Percentiles rank a stretch among this genome's conserved stretches.
phyloP scores from a whole-genome alignment of 1,140 invertebrate species.

The Alviniconcha marisindica region DNA sequence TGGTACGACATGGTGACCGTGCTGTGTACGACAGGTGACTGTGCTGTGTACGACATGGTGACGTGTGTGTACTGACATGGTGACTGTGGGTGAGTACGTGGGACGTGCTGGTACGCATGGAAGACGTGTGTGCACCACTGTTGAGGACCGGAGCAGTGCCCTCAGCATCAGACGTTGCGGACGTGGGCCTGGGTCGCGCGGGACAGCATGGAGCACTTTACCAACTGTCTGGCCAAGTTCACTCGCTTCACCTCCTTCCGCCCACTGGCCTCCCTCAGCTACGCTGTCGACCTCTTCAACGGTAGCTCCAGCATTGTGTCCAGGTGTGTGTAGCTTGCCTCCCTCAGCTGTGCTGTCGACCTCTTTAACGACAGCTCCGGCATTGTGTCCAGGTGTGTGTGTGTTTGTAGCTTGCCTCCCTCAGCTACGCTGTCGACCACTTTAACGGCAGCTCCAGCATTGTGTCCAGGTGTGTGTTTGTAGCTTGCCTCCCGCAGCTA shows the following conservation, averaged over 20 bases:
- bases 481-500: constrained; percentile 94
- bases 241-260: constrained; percentile 88
- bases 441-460: constrained; percentile 89
- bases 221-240: constrained; percentile 92
- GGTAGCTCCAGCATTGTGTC: constrained; percentile 92
- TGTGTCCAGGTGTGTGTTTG: constrained; percentile 82
- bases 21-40: too few species aligned
- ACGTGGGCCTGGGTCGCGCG: constrained; percentile 62
- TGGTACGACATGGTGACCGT: too few species aligned
- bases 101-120: too few species aligned
- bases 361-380: constrained; percentile 81
- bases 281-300: constrained; percentile 92
- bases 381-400: background rate
- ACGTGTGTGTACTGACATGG: too few species aligned
- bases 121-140: constrained; percentile 90
- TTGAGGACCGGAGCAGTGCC: constrained; percentile 90
- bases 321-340: constrained; percentile 83
- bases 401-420: constrained; percentile 82
- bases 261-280: constrained; percentile 91
- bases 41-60: too few species aligned
- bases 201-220: constrained; percentile 85
- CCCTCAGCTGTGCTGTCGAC: constrained; percentile 93
- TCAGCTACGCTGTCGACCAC: constrained; percentile 94
- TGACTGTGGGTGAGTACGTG: too few species aligned
- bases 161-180: constrained; percentile 81